Base-by-base conservation (phyloP, 37 sponge, comb jelly and placozoan species). In the Chondrosia reniformis region DNA sequence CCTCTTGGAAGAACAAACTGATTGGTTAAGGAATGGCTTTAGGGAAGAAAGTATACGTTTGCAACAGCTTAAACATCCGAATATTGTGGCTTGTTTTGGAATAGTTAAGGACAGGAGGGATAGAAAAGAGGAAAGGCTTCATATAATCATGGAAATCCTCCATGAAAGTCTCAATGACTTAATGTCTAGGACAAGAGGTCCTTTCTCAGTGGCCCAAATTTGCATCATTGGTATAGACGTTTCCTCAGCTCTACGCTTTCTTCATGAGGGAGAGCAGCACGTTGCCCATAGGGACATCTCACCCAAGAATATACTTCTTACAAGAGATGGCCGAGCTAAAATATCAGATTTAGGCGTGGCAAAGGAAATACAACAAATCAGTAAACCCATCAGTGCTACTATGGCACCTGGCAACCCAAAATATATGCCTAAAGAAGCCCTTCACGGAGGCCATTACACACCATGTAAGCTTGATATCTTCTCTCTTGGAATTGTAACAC, bases 401-500 rank as follows among this genome's bases (percentile, higher is more conserved):
- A 10, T 24, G 3, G 27, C 24, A 21, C 76, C 76, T 24, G 76
- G 76, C 54, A 75, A 24, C 3, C 54, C 76, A 24, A 49, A 25
- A 5, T 75, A 75, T 55, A 75, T 75, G 76, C 55, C 76, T 55
- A 54, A 27, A 45, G 76, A 75, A 43, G 56, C 76, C 7, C 55
- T 75, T 27, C 15, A 49, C 24, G 72, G 72, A 37, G n/a, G 44
- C 22, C 39, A 69, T 3, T 69, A 69, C 72, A 44, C 9, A 8
- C 72, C 72, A 4, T 8, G 25, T 12, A n/a, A 21, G 2, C 44
- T 69, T 3, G 72, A 69, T 69, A 44, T 69, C 44, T 69, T n/a
- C 36, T 69, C 72, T 1, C 72, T 69, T 13, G 72, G 44, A 36
- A 34, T 69, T 17, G 72, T 69, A 4, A 9, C 42, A 1, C 72